These are phyloP conservation scores for Lottia scabra DNA, from an alignment of 2,888 invertebrate genomes.

Conservation along the genomic window DNA sequence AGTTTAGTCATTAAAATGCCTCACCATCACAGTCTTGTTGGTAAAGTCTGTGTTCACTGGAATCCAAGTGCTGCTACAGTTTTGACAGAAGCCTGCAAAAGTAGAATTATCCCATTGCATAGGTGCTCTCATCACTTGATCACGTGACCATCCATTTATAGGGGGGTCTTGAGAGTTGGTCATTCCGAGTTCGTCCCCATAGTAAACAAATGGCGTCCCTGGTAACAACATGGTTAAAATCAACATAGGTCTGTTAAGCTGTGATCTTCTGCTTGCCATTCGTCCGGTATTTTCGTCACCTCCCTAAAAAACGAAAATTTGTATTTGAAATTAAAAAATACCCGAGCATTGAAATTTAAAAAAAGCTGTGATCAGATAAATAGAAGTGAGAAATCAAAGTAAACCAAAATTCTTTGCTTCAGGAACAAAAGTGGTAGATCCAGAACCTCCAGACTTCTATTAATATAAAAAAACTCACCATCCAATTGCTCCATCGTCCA, in stretches of 20 bases:
- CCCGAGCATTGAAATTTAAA: too few species aligned
- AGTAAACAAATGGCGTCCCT: conserved; percentile 87
- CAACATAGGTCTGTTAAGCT: conserved; percentile 74
- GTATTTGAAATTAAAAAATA: too few species aligned
- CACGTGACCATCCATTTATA: conserved; percentile 19
- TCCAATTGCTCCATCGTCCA: conserved; percentile 61
- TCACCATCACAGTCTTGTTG: conserved; percentile 48
- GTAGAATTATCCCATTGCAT: conserved; percentile 61
- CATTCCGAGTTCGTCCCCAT: conserved; percentile 91
- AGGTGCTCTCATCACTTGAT: conserved; percentile 47
- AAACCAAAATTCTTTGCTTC: too few species aligned
- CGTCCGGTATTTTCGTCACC: conserved; percentile 46
- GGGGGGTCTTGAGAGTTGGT: conserved; percentile 12
- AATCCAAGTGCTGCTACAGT: conserved; percentile 41
- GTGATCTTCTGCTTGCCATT: conserved; percentile 40
- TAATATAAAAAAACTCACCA: conserved; percentile 42
- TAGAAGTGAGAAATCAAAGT: too few species aligned
- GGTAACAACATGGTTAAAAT: conserved; percentile 85
- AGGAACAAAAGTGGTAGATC: too few species aligned
- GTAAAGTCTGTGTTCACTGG: conserved; percentile 31
- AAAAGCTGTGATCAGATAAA: too few species aligned
- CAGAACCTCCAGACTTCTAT: too few species aligned
- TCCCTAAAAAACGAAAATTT: conserved; percentile 30
- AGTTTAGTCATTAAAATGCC: neutral
- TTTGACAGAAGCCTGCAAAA: conserved; percentile 48